These are phyloP conservation scores for Crotalus horridus DNA, from an alignment of 2,113 vertebrate genomes.

Conservation along the genomic window DNA sequence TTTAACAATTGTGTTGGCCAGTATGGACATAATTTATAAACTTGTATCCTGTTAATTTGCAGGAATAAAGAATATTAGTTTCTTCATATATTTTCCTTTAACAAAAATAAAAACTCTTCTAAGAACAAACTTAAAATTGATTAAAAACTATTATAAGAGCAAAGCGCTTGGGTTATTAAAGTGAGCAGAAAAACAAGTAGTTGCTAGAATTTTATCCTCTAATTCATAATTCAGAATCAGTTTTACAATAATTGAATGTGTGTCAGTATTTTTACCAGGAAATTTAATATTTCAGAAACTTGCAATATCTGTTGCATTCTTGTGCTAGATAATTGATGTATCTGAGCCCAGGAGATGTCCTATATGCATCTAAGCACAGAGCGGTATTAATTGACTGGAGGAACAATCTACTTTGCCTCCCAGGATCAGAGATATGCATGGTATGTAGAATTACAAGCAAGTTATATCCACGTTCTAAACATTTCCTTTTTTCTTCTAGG, in stretches of 20 bases:
- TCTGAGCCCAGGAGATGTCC: conserved; percentile 25
- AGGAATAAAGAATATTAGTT: neutral
- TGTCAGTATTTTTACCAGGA: conserved; percentile 22
- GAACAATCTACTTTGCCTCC: conserved; percentile 3
- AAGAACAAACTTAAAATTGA: conserved; percentile 5
- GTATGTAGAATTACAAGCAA: neutral
- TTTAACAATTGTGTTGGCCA: neutral
- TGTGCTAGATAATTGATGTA: conserved; percentile 42
- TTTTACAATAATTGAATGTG: conserved; percentile 44
- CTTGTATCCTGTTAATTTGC: neutral
- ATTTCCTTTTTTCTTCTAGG: conserved; percentile 71
- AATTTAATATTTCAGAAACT: conserved; percentile 31
- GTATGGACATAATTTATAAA: neutral
- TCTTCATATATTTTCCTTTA: neutral
- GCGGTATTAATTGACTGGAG: conserved; percentile 26
- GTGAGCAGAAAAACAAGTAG: conserved; percentile 34
- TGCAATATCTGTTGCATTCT: conserved; percentile 30
- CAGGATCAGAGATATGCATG: conserved; percentile 5
- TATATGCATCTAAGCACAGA: conserved; percentile 6
- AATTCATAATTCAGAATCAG: conserved; percentile 45
- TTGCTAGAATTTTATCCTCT: conserved; percentile 49
- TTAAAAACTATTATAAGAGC: conserved; percentile 23
- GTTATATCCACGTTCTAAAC: conserved; percentile 13
- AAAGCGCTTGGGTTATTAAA: conserved; percentile 50
- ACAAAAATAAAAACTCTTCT: neutral